Base-by-base conservation (phyloP, 1,140 invertebrate species). In the Hormaphis cornu region DNA sequence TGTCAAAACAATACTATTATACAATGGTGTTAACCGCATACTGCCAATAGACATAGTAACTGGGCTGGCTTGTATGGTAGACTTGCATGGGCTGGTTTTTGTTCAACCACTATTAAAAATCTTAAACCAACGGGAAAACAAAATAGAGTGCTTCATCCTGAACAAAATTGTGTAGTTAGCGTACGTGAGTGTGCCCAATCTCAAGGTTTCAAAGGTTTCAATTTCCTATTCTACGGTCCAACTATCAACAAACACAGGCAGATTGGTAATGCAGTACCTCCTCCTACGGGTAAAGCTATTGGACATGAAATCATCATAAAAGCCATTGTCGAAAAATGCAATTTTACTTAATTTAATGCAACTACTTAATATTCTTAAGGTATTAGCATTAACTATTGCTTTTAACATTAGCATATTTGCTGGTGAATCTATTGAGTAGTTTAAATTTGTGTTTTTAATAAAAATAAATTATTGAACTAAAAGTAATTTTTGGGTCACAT, bases 1-100 rank as follows among this genome's bases (percentile, higher is more conserved):
- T 40, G 84, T 58, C 92, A 94, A 80, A 87, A 86, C 75, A 89
- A 91, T 77, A 93, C 92, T 1, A 76, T 94, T 37, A 89, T 95
- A 61, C 91, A 91, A 1, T 95, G 92, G 92, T 93, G 91, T 77
- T 80, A 94, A 69, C 90, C 91, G 24, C 91, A 94, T 77, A 94
- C 91, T 1, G 89, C 84, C 28, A 90, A 93, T 78, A 78, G 90
- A 26, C 89, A 94, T 77, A 91, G 91, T 78, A 81, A 94, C 78
- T 95, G 91, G 91, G 83, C 89, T 0, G 84, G 84, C 1, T 79
- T 85, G 35, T 86, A 85, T 71, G 84, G 91, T 1, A 82, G 91
- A 63, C 75, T 94, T 2, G 85, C 88, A 69, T 93, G 89, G 89
- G 84, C 90, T 75, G 90, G 90, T 14, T 92, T 88, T 80, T 94